Percentiles rank a stretch among this genome's conserved stretches.
phyloP scores from a whole-genome alignment of 2,113 vertebrate species.

The Cygnus atratus region DNA sequence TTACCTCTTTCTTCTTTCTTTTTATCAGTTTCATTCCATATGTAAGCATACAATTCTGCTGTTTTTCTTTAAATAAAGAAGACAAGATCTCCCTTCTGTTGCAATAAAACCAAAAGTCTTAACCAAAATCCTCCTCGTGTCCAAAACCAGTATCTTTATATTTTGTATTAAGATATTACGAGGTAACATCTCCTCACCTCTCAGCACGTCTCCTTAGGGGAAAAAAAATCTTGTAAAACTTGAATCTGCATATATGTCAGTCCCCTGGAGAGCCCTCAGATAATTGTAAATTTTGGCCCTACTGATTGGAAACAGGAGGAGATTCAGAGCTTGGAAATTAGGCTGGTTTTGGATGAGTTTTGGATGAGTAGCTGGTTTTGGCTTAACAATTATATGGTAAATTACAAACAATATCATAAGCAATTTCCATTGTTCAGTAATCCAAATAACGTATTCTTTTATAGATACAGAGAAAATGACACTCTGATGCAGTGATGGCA shows the following conservation, averaged over 20 bases:
- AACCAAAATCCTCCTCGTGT: neutral
- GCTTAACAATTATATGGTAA: neutral
- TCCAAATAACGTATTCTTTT: neutral
- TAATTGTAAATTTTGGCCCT: slow-evolving; percentile 24
- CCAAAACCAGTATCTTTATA: neutral
- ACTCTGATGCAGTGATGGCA: neutral
- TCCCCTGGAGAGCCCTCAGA: neutral
- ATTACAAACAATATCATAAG: slow-evolving; percentile 4
- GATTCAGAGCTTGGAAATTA: slow-evolving; percentile 5
- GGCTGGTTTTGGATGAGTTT: neutral
- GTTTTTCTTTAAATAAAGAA: neutral
- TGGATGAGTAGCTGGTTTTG: neutral
- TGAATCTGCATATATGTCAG: neutral
- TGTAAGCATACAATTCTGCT: neutral
- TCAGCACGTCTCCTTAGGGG: neutral
- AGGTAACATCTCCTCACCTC: neutral
- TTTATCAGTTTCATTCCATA: neutral
- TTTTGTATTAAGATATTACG: neutral
- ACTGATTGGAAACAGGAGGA: slow-evolving; percentile 16
- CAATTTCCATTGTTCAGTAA: slow-evolving; percentile 23
- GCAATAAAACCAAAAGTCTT: neutral
- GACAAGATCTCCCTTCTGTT: neutral
- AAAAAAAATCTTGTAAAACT: neutral
- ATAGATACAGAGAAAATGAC: neutral
- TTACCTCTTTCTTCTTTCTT: neutral